Conservation (phyloP, 2,888 invertebrate species). For the Ormyrus pomaceus region DNA sequence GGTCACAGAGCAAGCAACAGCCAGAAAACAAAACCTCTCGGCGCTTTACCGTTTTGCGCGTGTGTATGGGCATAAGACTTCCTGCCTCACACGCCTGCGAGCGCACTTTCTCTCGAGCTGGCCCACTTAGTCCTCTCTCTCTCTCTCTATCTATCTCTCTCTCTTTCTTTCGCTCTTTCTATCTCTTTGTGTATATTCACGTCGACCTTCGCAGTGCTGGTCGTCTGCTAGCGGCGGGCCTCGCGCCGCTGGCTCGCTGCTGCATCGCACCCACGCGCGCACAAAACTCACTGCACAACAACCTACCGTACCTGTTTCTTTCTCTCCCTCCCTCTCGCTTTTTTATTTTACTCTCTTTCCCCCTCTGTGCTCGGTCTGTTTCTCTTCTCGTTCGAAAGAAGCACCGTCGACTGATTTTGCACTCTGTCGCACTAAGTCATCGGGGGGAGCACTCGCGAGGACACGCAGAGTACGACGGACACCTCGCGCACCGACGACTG, state of each 20-base stretch:
- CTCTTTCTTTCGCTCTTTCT: not conserved
- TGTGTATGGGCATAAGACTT: constrained; percentile 72
- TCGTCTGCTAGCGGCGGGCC: not conserved
- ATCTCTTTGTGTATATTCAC: constrained; percentile 1
- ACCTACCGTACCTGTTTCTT: no score
- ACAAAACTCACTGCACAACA: not conserved
- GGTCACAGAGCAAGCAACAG: constrained; percentile 8
- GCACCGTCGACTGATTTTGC: not conserved
- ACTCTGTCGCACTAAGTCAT: not conserved
- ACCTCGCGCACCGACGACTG: constrained; percentile 50
- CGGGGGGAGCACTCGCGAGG: not conserved
- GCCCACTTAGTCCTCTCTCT: constrained; percentile 6
- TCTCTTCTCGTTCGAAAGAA: no score
- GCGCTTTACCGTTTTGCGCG: constrained; percentile 73
- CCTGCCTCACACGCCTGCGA: not conserved
- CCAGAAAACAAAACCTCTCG: constrained; percentile 18
- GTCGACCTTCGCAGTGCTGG: not conserved
- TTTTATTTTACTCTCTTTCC: no score
- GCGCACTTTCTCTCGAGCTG: not conserved
- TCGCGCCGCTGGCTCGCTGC: not conserved
- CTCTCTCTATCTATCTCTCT: not conserved
- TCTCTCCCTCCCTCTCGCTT: no score
- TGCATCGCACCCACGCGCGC: not conserved
- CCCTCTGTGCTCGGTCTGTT: no score
- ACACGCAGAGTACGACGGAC: constrained; percentile 16